These are phyloP conservation scores for Oxygymnocypris stewartii DNA, from an alignment of 2,113 vertebrate species.

Conservation along the genomic window DNA sequence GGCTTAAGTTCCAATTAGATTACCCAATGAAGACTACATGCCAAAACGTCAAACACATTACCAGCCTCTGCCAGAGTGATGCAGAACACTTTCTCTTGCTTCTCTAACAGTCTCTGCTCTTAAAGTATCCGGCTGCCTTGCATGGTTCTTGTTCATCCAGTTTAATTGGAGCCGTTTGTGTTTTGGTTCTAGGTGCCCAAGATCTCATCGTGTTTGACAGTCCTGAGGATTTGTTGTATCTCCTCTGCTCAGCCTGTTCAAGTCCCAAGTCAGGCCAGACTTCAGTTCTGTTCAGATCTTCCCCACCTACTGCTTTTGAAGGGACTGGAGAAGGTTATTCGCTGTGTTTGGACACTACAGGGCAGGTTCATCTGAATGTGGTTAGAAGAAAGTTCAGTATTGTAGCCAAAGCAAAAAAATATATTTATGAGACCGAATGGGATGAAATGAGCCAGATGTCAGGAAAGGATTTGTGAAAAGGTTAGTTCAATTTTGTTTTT, in stretches of 20 bases:
- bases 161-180: constrained; percentile 26
- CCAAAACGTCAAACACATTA: constrained; percentile 3
- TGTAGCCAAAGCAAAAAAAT: constrained; percentile 1
- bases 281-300: not conserved
- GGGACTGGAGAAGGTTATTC: not conserved
- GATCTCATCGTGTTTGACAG: constrained; percentile 18
- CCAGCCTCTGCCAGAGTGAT: not conserved
- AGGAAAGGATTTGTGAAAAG: constrained; percentile 1
- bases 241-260: constrained; percentile 8
- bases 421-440: constrained; percentile 2
- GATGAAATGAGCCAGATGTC: constrained; percentile 30
- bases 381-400: constrained; percentile 2
- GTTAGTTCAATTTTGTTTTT: not conserved
- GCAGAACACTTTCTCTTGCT: constrained; percentile 1
- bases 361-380: constrained; percentile 20
- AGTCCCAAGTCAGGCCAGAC: constrained; percentile 8
- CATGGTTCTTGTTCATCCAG: not conserved
- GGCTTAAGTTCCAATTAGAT: constrained; percentile 22
- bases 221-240: not conserved
- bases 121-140: not conserved
- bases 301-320: not conserved
- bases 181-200: constrained; percentile 14
- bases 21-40: constrained; percentile 2
- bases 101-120: not conserved
- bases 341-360: not conserved